phyloP scores from a whole-genome alignment of 2,888 invertebrate genomes.

The Plutella xylostella region DNA sequence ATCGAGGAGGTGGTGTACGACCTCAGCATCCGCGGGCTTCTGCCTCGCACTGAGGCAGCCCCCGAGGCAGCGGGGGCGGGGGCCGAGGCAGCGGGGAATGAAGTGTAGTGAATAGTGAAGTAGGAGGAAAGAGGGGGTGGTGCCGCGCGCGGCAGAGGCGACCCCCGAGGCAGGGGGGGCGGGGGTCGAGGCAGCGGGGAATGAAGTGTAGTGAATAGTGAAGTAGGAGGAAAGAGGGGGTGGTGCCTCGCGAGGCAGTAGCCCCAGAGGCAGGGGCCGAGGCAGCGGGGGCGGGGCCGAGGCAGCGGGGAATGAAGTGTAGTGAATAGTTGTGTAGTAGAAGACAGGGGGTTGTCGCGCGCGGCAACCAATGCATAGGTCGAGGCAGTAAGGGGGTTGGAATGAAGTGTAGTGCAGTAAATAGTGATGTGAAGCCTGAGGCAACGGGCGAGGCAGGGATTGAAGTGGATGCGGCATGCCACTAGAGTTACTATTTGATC shows the following conservation, averaged over 20 bases:
- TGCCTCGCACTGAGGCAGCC: slow-evolving; percentile 33
- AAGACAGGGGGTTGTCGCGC: not conserved
- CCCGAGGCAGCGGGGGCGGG: not conserved
- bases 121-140: not conserved
- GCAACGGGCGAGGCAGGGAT: too few species aligned
- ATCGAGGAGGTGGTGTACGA: slow-evolving; percentile 94
- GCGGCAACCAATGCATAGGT: too few species aligned
- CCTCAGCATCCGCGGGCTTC: slow-evolving; percentile 82
- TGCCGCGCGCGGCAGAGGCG: too few species aligned
- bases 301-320: too few species aligned
- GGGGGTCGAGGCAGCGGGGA: not conserved
- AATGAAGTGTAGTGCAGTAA: too few species aligned
- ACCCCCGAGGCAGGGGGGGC: not conserved
- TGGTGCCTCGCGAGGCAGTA: too few species aligned
- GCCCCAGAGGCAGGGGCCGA: not conserved
- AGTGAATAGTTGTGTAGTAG: not conserved
- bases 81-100: not conserved
- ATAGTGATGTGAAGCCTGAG: too few species aligned
- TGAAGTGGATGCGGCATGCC: too few species aligned
- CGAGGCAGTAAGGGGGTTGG: too few species aligned
- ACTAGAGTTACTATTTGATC: too few species aligned
- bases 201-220: too few species aligned
- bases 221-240: not conserved
- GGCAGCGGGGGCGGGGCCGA: not conserved
- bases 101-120: too few species aligned